Conservation (phyloP, 2,113 vertebrate species). For the Notothenia coriiceps region DNA sequence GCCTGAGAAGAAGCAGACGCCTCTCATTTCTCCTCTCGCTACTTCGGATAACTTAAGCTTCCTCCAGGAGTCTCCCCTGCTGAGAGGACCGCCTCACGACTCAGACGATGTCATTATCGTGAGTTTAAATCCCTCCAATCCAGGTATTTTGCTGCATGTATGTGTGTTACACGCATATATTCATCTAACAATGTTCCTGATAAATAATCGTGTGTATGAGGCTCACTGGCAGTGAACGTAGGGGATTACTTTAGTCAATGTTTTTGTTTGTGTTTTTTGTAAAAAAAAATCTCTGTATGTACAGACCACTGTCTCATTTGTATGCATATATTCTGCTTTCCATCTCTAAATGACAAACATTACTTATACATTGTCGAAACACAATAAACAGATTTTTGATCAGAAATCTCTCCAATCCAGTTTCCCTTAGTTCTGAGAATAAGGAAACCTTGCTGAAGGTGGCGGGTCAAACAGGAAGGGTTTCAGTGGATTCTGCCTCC, state of each 20-base stretch:
- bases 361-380: no score
- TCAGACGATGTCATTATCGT: conserved; percentile 80
- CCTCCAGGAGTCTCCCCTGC: conserved; percentile 45
- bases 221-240: no score
- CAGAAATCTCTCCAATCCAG: conserved; percentile 59
- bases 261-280: no score
- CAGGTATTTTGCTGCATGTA: conserved; percentile 21
- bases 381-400: no score
- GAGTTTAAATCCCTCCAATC: conserved; percentile 72
- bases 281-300: no score
- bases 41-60: conserved; percentile 45
- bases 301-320: no score
- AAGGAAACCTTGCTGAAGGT: conserved; percentile 81
- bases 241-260: no score
- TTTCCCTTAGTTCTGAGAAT: conserved; percentile 79
- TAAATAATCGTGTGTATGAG: no score
- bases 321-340: no score
- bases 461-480: background rate
- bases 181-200: no score
- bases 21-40: background rate
- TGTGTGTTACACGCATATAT: no score
- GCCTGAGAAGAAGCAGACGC: conserved; percentile 50
- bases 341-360: no score
- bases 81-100: conserved; percentile 51
- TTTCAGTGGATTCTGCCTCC: conserved; percentile 69